These are phyloP conservation scores for Leptosomus discolor DNA, from an alignment of 2,113 vertebrate species.

Conservation along the genomic window DNA sequence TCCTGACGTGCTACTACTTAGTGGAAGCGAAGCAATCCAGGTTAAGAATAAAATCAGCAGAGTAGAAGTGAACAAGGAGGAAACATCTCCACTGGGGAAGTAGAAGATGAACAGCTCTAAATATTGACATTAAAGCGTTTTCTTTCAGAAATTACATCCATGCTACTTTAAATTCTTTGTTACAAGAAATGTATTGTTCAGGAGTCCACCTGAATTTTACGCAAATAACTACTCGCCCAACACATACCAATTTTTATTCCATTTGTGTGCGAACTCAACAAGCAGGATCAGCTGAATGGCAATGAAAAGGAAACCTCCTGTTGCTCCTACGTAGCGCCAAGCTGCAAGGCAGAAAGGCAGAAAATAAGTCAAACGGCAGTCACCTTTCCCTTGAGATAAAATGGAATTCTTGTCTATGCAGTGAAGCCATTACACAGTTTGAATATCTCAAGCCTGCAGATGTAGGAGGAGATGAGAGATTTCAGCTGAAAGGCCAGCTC, in stretches of 20 bases:
- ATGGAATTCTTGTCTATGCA: not conserved
- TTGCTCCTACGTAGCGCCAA: slow-evolving; percentile 90
- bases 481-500: not conserved
- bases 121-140: not conserved
- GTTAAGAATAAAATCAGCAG: not conserved
- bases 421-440: not conserved
- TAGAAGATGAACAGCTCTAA: not conserved
- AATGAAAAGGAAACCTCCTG: slow-evolving; percentile 86
- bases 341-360: slow-evolving; percentile 73
- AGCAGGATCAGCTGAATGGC: slow-evolving; percentile 91
- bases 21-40: not conserved
- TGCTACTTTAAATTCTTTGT: not conserved
- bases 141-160: not conserved
- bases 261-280: slow-evolving; percentile 95
- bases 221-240: not conserved
- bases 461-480: not conserved
- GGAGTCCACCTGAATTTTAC: not conserved
- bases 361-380: slow-evolving; percentile 9
- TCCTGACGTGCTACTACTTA: not conserved
- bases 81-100: not conserved
- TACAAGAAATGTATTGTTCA: rapidly evolving
- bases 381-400: not conserved
- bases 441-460: not conserved
- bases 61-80: not conserved
- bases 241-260: slow-evolving; percentile 98